A percentile compares a stretch with the other conserved stretches of the same genome.
Evolutionary conservation across 2,113 vertebrate genomes (phyloP).

Genomic region (Eidolon helvum): DNA sequence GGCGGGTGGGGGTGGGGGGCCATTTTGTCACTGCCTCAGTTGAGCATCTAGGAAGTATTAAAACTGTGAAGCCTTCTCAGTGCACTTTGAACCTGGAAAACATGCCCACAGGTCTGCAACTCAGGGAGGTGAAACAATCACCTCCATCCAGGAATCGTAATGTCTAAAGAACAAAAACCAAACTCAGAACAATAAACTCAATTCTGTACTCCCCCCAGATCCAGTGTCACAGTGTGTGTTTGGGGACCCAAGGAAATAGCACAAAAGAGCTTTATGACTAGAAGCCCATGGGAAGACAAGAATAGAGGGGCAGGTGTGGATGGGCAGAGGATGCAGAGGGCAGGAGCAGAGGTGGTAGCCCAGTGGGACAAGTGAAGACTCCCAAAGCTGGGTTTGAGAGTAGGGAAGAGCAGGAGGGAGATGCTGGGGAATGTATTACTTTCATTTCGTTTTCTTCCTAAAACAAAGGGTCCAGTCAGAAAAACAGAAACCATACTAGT

Average conservation of each 20-base stretch:
- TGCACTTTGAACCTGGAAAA: slow-evolving; percentile 83
- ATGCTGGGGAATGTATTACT: background rate
- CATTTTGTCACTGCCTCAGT: slow-evolving; percentile 84
- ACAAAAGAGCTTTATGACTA: background rate
- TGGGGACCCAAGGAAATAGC: background rate
- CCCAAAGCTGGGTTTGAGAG: background rate
- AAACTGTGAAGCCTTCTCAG: slow-evolving; percentile 86
- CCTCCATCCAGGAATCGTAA: background rate
- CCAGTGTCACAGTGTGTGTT: background rate
- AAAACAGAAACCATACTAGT: background rate
- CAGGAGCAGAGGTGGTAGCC: background rate
- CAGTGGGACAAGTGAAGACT: background rate
- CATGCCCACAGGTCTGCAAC: background rate
- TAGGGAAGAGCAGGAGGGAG: accelerated
- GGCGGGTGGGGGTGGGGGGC: slow-evolving; percentile 61
- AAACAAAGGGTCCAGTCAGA: background rate
- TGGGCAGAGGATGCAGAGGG: background rate
- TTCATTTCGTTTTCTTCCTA: background rate
- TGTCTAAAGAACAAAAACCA: background rate
- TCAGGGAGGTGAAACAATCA: background rate
- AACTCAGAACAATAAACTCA: slow-evolving; percentile 54
- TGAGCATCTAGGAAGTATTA: slow-evolving; percentile 83
- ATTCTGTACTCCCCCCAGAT: background rate
- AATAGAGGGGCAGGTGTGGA: background rate
- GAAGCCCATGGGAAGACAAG: background rate